Base-by-base conservation (phyloP, 2,113 vertebrate genomes). In the Pygoscelis adeliae region DNA sequence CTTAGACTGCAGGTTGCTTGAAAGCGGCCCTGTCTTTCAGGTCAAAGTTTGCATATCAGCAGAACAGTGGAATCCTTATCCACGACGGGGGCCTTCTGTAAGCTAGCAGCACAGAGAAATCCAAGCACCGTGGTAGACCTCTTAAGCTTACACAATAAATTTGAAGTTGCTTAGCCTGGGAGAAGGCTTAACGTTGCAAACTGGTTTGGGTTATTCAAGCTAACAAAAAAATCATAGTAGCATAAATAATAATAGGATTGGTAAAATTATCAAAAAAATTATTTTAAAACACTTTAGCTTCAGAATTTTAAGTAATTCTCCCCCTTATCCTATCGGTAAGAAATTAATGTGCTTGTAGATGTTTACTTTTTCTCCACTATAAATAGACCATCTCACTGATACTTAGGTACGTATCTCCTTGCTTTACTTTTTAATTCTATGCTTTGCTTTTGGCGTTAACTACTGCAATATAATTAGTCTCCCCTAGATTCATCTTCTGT, bases 381-480 rank as follows among this genome's bases (percentile, higher is more conserved):
- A 38, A 90, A 53, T 7, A 79, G 65, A 40, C 9, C 44, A 17
- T 49, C 49, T 46, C n/a, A 15, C 44, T 80, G 46, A 65, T 55
- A 46, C 16, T 30, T 58, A 47, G 7, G 29, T 52, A 46, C 13
- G 2, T 46, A 38, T 76, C 91, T 89, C 82, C 72, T 96, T 34
- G 46, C 47, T 89, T 92, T 67, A 38, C 52, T 49, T 83, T 91
- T 81, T 49, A 58, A 61, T 87, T 73, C 66, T 55, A 5, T 42
- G 78, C 55, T 74, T 94, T 95, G 67, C 81, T 92, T 93, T 93
- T 80, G 76, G 81, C 90, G 91, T 89, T 87, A 72, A 90, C 89
- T 95, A 76, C 86, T 91, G 92, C 70, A 85, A 93, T 89, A 77
- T 90, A 96, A 93, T 94, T 76, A 95, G 84, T 21, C 32, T 93